Evolutionary conservation across 2,797 vertebrate species (phyloP).

Genomic region (Cryptoprocta ferox): DNA sequence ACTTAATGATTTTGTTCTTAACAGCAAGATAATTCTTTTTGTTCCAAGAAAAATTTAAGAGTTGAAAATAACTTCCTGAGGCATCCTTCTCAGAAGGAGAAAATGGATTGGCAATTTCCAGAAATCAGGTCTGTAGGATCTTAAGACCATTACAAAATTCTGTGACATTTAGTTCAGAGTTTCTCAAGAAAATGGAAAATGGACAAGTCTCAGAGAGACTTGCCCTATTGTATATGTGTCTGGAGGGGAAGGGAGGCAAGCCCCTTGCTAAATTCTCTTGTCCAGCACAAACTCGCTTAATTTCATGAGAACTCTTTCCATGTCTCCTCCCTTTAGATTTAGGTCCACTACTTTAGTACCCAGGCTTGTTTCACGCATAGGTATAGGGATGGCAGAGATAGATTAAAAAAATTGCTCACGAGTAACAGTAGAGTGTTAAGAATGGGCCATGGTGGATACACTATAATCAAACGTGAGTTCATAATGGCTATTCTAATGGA

Average conservation of each 20-base stretch:
- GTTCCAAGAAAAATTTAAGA: constrained; percentile 64
- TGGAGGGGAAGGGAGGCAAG: not conserved
- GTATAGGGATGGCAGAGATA: not conserved
- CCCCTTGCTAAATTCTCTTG: not conserved
- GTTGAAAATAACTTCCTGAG: constrained; percentile 65
- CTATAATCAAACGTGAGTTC: not conserved
- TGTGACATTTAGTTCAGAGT: not conserved
- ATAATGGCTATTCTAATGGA: not conserved
- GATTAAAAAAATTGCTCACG: not conserved
- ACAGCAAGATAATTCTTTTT: constrained; percentile 69
- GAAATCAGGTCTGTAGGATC: constrained; percentile 62
- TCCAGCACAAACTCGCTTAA: not conserved
- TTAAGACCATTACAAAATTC: constrained; percentile 58
- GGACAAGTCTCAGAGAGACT: not conserved
- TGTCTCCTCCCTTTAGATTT: not conserved
- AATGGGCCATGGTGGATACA: not conserved
- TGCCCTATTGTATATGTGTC: not conserved
- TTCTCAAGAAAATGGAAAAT: constrained; percentile 48
- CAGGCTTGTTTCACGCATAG: not conserved
- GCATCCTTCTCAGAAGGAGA: constrained; percentile 61
- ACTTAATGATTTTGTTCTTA: constrained; percentile 66
- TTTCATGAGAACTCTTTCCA: not conserved
- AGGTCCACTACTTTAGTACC: not conserved
- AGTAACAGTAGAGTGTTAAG: not conserved
- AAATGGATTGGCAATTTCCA: constrained; percentile 66